Base-by-base conservation (phyloP, 1,140 invertebrate genomes). In the Akabosia matsudoensis region DNA sequence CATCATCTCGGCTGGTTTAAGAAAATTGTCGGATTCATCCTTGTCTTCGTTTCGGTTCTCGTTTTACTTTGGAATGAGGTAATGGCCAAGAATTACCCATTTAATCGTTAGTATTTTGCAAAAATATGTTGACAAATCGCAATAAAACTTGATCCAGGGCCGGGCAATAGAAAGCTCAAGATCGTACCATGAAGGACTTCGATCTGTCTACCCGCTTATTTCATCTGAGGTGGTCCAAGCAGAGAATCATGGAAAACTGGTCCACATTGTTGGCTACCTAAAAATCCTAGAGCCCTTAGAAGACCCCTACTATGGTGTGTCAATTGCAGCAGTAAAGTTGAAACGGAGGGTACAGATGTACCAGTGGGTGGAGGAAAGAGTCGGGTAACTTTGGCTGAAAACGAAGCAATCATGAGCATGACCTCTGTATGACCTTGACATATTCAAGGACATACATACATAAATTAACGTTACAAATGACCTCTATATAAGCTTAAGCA, bases 281-380 rank as follows among this genome's bases (percentile, higher is more conserved):
- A 84, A 88, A 26, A 88, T 94, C 64, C 87, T 89, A n/a, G 92
- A 94, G 83, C 91, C 91, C 0, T 86, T 96, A 75, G 91, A 90
- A 10, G 93, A 95, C 84, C 89, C 89, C 22, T 90, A 91, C 76
- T 94, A 94, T 83, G 90, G 91, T 72, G 89, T 95, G 54, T 89
- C 91, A 81, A 88, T 94, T 4, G 86, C 89, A 73, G 89, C 91
- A 24, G 90, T 92, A 0, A 92, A 92, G 81, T 83, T 93, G 28
- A 90, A 90, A 79, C 88, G 92, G 64, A 86, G 90, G 78, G 92
- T 93, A 0, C 93, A 96, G 84, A 95, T 96, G 92, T 96, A 92
- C 83, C 94, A 96, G 83, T 96, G 94, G 94, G 88, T 94, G 61
- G 93, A 96, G 80, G 92, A 94, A 85, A 89, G 76, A 80, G 75